Evolutionary conservation across 2,797 vertebrate species (phyloP).

Genomic region (Botia almorhae): DNA sequence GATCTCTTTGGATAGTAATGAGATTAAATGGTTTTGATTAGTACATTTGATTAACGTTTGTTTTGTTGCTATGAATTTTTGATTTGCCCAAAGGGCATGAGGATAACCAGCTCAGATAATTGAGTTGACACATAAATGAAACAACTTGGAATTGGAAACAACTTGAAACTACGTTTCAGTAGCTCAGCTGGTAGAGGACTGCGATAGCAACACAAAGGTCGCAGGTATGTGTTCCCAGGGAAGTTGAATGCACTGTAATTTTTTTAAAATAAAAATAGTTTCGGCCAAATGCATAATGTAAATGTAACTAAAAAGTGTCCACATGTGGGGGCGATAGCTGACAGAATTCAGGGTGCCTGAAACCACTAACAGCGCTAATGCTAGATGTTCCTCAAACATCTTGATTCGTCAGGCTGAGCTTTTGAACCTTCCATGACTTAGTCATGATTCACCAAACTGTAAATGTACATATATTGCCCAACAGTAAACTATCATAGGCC

Average conservation of each 20-base stretch:
- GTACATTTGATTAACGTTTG: too few relatives aligned
- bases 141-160: too few relatives aligned
- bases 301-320: too few relatives aligned
- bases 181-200: too few relatives aligned
- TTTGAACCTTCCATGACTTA: not conserved
- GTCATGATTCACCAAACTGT: constrained; percentile 1
- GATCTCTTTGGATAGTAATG: not conserved
- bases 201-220: too few relatives aligned
- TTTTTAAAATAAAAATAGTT: too few relatives aligned
- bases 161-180: too few relatives aligned
- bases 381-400: not conserved
- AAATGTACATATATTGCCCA: not conserved
- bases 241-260: too few relatives aligned
- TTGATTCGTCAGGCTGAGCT: not conserved
- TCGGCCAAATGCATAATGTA: too few relatives aligned
- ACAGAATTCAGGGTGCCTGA: not conserved
- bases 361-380: not conserved
- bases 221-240: too few relatives aligned
- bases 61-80: not conserved
- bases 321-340: not conserved
- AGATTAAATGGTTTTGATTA: too few relatives aligned
- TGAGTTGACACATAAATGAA: not conserved
- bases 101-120: not conserved
- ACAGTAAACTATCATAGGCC: not conserved
- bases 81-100: not conserved